Evolutionary conservation across 1,140 invertebrate species (phyloP).

Genomic region (Mamestra configurata): DNA sequence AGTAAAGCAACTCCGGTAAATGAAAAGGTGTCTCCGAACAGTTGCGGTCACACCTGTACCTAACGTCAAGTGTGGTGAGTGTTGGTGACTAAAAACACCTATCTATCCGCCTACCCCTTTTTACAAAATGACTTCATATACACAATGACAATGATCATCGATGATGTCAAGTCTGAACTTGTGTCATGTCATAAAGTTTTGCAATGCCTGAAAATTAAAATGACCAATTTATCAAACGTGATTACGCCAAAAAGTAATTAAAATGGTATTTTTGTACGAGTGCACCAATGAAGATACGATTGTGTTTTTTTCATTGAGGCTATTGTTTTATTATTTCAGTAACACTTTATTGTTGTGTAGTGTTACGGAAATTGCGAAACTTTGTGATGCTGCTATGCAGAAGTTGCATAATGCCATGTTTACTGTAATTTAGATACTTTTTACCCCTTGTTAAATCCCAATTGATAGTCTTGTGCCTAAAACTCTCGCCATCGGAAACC

Average conservation of each 20-base stretch:
- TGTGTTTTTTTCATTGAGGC: conserved; percentile 51
- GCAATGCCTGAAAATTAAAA: background rate
- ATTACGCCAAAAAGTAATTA: conserved; percentile 39
- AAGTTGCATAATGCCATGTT: background rate
- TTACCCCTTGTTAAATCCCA: background rate
- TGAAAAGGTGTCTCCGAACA: background rate
- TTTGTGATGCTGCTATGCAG: conserved; percentile 27
- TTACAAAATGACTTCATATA: background rate
- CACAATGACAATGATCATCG: background rate
- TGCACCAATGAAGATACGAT: conserved; percentile 52
- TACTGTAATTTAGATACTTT: no score
- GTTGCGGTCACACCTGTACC: background rate
- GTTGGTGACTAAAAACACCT: background rate
- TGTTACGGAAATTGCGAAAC: conserved; percentile 57
- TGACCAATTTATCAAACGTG: background rate
- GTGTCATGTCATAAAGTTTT: background rate
- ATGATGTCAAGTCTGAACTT: background rate
- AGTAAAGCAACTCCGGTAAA: background rate
- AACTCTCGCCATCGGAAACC: background rate
- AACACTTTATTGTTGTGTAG: conserved; percentile 56
- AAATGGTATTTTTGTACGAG: conserved; percentile 48
- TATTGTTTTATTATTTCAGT: conserved; percentile 61
- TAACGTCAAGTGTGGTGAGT: background rate
- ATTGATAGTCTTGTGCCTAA: background rate
- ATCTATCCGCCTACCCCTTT: background rate